Percentiles rank a stretch among this genome's conserved stretches.
These are phyloP conservation scores for Copsychus sechellarum DNA, from an alignment of 2,113 vertebrate species.

Conservation along the genomic window DNA sequence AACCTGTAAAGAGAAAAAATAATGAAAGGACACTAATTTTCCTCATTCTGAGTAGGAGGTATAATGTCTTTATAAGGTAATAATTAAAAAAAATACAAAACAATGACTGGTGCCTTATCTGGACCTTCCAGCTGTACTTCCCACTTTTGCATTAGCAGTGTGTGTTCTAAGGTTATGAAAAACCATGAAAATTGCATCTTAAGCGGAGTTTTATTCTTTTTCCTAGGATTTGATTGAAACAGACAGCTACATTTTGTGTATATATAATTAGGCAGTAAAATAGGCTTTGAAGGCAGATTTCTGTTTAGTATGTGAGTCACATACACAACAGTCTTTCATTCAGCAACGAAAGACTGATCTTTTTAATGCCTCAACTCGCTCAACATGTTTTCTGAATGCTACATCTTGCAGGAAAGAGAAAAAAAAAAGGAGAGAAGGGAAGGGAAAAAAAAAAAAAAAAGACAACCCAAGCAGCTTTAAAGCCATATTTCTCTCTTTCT, in stretches of 20 bases:
- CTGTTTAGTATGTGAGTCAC: constrained; percentile 86
- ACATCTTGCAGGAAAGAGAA: constrained; percentile 51
- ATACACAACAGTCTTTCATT: constrained; percentile 80
- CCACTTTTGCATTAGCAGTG: constrained; percentile 64
- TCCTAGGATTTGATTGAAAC: constrained; percentile 82
- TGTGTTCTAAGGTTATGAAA: constrained; percentile 78
- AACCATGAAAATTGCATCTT: constrained; percentile 82
- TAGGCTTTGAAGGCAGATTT: constrained; percentile 83
- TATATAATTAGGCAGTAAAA: constrained; percentile 87
- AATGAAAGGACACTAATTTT: constrained; percentile 67
- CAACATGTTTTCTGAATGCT: constrained; percentile 80
- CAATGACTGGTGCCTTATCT: constrained; percentile 79
- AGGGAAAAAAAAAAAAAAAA: neutral
- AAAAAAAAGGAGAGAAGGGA: neutral
- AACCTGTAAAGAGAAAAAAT: neutral
- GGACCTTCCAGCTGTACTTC: constrained; percentile 76
- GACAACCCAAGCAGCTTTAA: constrained; percentile 1
- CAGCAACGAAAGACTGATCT: constrained; percentile 81
- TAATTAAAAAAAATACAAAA: constrained; percentile 79
- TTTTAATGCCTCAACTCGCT: constrained; percentile 80
- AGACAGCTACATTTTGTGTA: constrained; percentile 87
- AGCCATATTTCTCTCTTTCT: constrained; percentile 55
- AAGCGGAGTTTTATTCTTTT: constrained; percentile 82
- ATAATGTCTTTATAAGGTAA: constrained; percentile 82
- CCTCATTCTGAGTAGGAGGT: constrained; percentile 67